Evolutionary conservation across 2,888 invertebrate species (phyloP), one percentile per base, ranked within the genome.

Genomic region (Pimpla rufipes): DNA sequence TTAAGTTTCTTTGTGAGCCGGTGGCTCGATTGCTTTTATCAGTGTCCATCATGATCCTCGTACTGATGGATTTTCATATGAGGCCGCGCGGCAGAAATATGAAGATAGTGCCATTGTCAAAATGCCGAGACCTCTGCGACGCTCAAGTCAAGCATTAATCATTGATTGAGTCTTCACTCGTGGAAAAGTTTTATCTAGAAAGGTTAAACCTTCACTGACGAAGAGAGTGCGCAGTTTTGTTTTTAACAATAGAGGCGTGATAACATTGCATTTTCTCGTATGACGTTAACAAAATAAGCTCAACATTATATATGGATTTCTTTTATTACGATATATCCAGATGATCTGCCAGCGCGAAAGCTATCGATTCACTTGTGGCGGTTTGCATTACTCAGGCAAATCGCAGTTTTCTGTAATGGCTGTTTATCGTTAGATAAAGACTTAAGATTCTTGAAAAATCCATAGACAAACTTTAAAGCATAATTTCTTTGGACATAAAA

Each of bases 51-150:
- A 18, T 62, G 7, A 57, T 21, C 11, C 16, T 62, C 21, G 40
- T 5, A 4, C n/a, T 0, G 35, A 35, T 7, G 35, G 8, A 8
- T 35, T 7, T 55, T n/a, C n/a, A n/a, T 21, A n/a, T 10, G 1
- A 59, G 35, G n/a, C n/a, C 35, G 42, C 11, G n/a, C 16, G 7
- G 10, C 42, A 64, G 21, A 23, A 23, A 66, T 7, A 66, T 23
- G 21, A 21, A 42, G 40, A 66, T 45, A 66, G 66, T 66, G 66
- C 66, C 66, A 66, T 66, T 66, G 21, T 45, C 23, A 13, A 7
- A 23, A 37, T 62, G 35, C 35, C 29, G 29, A 35, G 7, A 35
- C 5, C 16, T 37, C 18, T n/a, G 40, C 40, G 10, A 64, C 0
- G 21, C 10, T 64, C 16, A 16, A 50, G 13, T 42, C 8, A 29